Evolutionary conservation across 2,888 invertebrate species (phyloP).

Genomic region (Melipona beecheii): DNA sequence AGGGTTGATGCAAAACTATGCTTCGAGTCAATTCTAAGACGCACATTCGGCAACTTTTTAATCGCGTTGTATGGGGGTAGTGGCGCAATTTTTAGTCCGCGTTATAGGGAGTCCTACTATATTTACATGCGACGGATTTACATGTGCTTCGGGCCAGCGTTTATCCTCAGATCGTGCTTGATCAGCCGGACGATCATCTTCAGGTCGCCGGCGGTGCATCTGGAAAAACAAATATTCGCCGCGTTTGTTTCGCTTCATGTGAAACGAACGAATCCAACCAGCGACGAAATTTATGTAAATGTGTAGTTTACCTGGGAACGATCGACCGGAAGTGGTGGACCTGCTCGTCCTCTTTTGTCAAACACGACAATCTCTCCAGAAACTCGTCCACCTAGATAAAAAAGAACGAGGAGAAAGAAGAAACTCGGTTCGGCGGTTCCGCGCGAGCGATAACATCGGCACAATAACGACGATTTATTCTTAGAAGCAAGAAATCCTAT

Average conservation of each 20-base stretch:
- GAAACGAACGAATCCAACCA: no score
- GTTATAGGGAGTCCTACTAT: no score
- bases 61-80: no score
- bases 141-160: conserved; percentile 96
- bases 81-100: no score
- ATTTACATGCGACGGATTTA: conserved; percentile 78
- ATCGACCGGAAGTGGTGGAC: conserved; percentile 90
- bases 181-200: conserved; percentile 94
- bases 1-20: no score
- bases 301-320: conserved; percentile 84
- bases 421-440: no score
- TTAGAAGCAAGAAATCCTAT: background rate
- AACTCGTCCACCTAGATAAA: conserved; percentile 88
- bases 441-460: background rate
- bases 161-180: conserved; percentile 96
- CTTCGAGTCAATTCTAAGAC: no score
- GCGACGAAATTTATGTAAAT: no score
- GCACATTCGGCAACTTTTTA: no score
- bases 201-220: conserved; percentile 93
- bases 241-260: no score
- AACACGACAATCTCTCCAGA: conserved; percentile 89
- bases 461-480: background rate
- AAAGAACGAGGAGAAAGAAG: background rate
- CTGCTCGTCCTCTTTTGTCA: conserved; percentile 96
- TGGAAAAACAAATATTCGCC: conserved; percentile 73